These are phyloP conservation scores for Drosophila ercepeae DNA, from an alignment of 1,140 invertebrate genomes.

Conservation along the genomic window DNA sequence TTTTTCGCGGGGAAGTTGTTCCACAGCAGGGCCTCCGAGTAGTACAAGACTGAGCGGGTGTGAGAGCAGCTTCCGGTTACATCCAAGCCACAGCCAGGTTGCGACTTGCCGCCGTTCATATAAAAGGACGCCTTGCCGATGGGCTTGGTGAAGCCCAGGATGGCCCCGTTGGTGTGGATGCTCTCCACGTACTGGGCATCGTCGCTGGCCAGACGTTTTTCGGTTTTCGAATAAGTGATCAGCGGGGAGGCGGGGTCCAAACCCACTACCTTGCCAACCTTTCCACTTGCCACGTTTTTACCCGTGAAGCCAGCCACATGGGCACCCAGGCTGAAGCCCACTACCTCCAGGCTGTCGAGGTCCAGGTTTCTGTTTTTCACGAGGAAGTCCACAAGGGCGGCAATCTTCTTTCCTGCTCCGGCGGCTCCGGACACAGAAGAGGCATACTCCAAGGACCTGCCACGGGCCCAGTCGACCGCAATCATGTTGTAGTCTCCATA, in stretches of 20 bases:
- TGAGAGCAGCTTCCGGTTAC: slow-evolving; percentile 83
- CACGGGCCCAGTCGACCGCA: slow-evolving; percentile 87
- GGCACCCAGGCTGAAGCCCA: slow-evolving; percentile 88
- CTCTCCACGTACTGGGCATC: slow-evolving; percentile 89
- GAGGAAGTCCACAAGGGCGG: slow-evolving; percentile 84
- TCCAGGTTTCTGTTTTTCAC: slow-evolving; percentile 83
- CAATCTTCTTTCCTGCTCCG: slow-evolving; percentile 77
- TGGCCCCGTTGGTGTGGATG: slow-evolving; percentile 89
- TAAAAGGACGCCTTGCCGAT: slow-evolving; percentile 62
- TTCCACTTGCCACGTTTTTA: slow-evolving; percentile 57
- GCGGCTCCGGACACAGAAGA: slow-evolving; percentile 76
- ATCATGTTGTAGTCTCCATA: slow-evolving; percentile 85
- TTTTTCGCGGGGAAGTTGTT: slow-evolving; percentile 53
- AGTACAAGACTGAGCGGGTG: slow-evolving; percentile 62
- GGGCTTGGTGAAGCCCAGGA: slow-evolving; percentile 77
- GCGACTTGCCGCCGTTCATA: slow-evolving; percentile 71
- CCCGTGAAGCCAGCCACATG: slow-evolving; percentile 87
- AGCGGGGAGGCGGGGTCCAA: slow-evolving; percentile 85
- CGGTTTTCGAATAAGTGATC: slow-evolving; percentile 81
- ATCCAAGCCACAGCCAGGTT: slow-evolving; percentile 85
- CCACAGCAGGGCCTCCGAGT: slow-evolving; percentile 61
- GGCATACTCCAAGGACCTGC: slow-evolving; percentile 84
- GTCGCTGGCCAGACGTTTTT: slow-evolving; percentile 86
- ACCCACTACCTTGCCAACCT: slow-evolving; percentile 82
- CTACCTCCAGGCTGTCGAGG: slow-evolving; percentile 85